Evolutionary conservation across 1,140 invertebrate genomes (phyloP).

Genomic region (Chymomyza costata): DNA sequence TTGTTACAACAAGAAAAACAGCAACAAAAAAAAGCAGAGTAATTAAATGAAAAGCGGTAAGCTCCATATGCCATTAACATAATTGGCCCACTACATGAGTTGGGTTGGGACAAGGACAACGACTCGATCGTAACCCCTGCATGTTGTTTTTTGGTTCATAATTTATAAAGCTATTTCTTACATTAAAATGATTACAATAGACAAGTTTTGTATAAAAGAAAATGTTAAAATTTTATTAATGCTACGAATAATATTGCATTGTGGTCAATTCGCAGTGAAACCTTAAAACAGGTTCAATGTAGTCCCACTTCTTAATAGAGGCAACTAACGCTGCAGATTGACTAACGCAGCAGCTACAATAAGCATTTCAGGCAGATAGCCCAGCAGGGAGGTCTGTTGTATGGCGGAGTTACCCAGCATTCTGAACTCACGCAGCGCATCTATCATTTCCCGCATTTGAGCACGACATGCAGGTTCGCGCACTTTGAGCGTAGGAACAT

Average conservation of each 20-base stretch:
- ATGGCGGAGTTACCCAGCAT: conserved; percentile 56
- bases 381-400: conserved; percentile 45
- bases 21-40: no score
- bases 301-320: not conserved
- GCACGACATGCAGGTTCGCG: conserved; percentile 52
- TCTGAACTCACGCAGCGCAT: conserved; percentile 51
- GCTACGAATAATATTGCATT: no score
- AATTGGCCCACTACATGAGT: no score
- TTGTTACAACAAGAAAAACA: no score
- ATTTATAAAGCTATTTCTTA: no score
- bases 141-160: no score
- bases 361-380: conserved; percentile 66
- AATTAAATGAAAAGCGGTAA: no score
- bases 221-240: conserved; percentile 5
- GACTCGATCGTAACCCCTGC: no score
- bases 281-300: conserved; percentile 42
- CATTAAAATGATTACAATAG: not conserved
- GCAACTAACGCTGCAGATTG: conserved; percentile 64
- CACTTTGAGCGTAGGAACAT: conserved; percentile 54
- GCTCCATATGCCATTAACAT: no score
- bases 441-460: conserved; percentile 56
- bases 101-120: no score
- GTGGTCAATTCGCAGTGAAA: no score
- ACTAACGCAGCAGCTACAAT: conserved; percentile 54
- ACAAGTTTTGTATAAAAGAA: conserved; percentile 8